Conservation (phyloP, 1,140 invertebrate genomes). For the Ganaspis sp. region DNA sequence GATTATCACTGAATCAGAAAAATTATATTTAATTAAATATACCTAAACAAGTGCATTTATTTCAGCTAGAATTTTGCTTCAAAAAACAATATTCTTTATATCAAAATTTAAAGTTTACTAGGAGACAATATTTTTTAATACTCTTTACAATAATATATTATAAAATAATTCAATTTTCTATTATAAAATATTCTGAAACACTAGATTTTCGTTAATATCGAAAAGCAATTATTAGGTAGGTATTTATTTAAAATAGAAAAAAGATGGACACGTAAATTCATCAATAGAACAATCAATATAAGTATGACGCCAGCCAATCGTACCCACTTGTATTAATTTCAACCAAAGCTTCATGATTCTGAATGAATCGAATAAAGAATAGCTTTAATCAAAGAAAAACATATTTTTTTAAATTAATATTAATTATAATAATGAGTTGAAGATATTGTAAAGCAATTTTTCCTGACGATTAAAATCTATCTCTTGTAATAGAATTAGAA, state of each 20-base stretch:
- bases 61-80: too few relatives aligned
- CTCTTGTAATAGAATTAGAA: too few relatives aligned
- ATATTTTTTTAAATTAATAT: background rate
- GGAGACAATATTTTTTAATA: too few relatives aligned
- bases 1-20: background rate
- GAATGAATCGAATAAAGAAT: background rate
- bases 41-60: too few relatives aligned
- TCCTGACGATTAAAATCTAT: too few relatives aligned
- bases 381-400: background rate
- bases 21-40: background rate
- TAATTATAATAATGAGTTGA: background rate
- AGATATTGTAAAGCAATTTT: too few relatives aligned
- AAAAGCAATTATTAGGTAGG: background rate
- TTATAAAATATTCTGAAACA: too few relatives aligned
- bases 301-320: conserved; percentile 45
- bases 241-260: background rate
- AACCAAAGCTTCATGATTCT: background rate
- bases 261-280: background rate
- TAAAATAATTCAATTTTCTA: too few relatives aligned
- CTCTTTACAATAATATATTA: too few relatives aligned
- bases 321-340: conserved; percentile 52
- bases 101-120: too few relatives aligned
- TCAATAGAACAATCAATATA: conserved; percentile 52
- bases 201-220: too few relatives aligned
- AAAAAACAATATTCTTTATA: too few relatives aligned